Base-by-base conservation (phyloP, 2,113 vertebrate species). In the Ploceus nigricollis region DNA sequence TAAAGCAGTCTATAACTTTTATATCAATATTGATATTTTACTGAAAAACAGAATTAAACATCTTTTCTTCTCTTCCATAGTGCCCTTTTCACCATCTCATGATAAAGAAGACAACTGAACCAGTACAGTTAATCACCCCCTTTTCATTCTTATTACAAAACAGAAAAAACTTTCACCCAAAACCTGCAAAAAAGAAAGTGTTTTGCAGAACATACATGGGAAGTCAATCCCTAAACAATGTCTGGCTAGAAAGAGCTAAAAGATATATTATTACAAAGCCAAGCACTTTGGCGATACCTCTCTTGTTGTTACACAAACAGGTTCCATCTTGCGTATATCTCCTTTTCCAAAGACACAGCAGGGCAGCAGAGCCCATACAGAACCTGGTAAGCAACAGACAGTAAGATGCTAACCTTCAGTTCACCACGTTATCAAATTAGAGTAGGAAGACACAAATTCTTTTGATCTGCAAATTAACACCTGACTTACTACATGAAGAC, bases 401-500 rank as follows among this genome's bases (percentile, higher is more conserved):
- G 23, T 23, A 45, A 21, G 12, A 57, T 20, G 37, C 17, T 51
- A 78, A 72, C 21, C 20, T 78, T n/a, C 33, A 45, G 22, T 63
- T 58, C 65, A 45, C 6, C 1, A 0, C 12, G 8, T 16, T 30
- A 44, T 15, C 9, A 53, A 70, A 42, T 31, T 13, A 37, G 9
- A 63, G 28, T 19, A 80, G 35, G 20, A 87, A 76, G 40, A 30
- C 11, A 71, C 11, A 84, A 68, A 71, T 81, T 18, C 13, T 40
- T 76, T 28, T 84, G 13, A 15, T 84, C 28, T 39, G 3, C 22
- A 42, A 76, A 22, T 39, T 56, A 51, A 37, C 27, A 42, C 35
- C 33, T 60, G 54, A 33, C 5, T 83, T 73, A 44, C 11, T 33
- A 84, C 15, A 50, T 0, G 0, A 28, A 65, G 50, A 77, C 16